Evolutionary conservation across 2,797 vertebrate genomes (phyloP).

Genomic region (Hippocampus kuda): DNA sequence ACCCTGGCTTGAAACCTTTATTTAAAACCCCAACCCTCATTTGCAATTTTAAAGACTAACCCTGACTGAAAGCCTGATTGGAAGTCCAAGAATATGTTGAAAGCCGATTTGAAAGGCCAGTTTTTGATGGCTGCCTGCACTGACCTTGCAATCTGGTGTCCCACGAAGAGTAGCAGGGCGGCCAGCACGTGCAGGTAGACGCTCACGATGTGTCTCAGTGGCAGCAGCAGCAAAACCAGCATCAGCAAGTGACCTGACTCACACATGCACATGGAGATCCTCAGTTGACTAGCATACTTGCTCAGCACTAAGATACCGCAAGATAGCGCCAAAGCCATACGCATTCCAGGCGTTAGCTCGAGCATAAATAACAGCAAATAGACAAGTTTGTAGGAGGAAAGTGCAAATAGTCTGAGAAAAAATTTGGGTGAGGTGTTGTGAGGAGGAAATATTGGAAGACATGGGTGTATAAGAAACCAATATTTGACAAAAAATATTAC

Average conservation of each 20-base stretch:
- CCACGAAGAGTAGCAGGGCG: conserved; percentile 68
- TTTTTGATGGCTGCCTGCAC: not conserved
- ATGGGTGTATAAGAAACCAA: not conserved
- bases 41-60: too few relatives aligned
- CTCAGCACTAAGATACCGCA: conserved; percentile 3
- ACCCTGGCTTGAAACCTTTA: too few relatives aligned
- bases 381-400: too few relatives aligned
- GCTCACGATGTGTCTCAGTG: conserved; percentile 72
- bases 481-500: not conserved
- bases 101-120: too few relatives aligned
- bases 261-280: not conserved
- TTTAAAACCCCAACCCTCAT: too few relatives aligned
- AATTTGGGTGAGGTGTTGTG: not conserved
- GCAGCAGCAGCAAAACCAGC: conserved; percentile 69
- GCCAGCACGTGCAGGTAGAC: conserved; percentile 77
- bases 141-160: conserved; percentile 75
- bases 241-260: conserved; percentile 73
- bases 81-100: too few relatives aligned
- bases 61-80: too few relatives aligned
- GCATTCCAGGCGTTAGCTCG: too few relatives aligned
- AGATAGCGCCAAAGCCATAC: not conserved
- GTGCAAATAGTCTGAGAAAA: not conserved
- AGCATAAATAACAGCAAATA: too few relatives aligned
- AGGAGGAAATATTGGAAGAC: not conserved
- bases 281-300: too few relatives aligned